Evolutionary conservation across 1,140 invertebrate species (phyloP).

Genomic region (Ceratosolen fusciceps): DNA sequence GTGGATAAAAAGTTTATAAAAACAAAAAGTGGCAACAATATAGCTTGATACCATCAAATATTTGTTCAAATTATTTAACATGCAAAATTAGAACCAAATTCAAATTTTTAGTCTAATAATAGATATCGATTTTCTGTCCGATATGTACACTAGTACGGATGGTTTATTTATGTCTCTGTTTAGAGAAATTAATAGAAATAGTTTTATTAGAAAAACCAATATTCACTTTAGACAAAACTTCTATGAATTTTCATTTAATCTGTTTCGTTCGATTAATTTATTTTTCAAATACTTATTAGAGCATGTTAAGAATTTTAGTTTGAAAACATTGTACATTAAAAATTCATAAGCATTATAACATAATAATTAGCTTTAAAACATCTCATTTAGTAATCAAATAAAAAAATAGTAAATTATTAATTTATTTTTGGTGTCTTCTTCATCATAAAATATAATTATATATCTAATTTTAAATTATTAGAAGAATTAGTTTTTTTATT

Average conservation of each 20-base stretch:
- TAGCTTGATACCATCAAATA: constrained; percentile 23
- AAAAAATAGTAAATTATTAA: too few species aligned
- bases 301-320: neutral
- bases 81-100: neutral
- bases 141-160: neutral
- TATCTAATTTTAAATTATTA: too few species aligned
- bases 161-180: neutral
- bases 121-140: neutral
- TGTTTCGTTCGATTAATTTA: neutral
- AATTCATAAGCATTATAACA: too few species aligned
- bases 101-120: neutral
- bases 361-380: neutral
- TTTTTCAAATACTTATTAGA: neutral
- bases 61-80: constrained; percentile 8
- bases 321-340: neutral
- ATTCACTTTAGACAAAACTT: neutral
- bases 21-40: constrained; percentile 22
- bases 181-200: neutral
- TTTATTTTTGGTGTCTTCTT: too few species aligned
- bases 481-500: too few species aligned
- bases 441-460: too few species aligned
- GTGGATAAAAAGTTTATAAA: constrained; percentile 17
- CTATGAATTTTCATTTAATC: neutral
- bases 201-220: neutral
- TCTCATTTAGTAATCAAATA: neutral